Base-by-base conservation (phyloP, 2,113 vertebrate species). In the Microcebus lehilahytsara region DNA sequence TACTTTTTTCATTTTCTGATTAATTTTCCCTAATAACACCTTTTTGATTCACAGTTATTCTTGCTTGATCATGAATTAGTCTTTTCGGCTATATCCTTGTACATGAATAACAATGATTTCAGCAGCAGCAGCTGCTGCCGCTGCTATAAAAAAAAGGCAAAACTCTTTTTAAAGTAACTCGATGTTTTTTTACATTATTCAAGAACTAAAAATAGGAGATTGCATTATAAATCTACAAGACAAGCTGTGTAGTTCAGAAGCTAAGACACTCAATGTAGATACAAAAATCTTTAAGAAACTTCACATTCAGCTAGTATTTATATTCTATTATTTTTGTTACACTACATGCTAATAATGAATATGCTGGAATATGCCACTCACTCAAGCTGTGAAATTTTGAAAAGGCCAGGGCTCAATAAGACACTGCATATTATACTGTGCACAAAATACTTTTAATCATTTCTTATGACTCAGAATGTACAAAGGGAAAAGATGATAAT, bases 401-500 rank as follows among this genome's bases (percentile, higher is more conserved):
- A 96, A 97, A 95, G 46, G n/a, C 11, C 62, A 93, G 30, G 3
- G 1, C 46, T 86, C 60, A 60, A 20, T 37, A 94, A 85, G 51
- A 95, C 53, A 53, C 5, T 83, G 60, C 1, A 78, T 9, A 77
- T 13, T 90, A 32, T 62, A 78, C 71, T 80, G 17, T 89, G 53
- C 80, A 46, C 42, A 92, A 96, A 69, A 87, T 27, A 95, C 32
- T 60, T 62, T 72, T 13, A 91, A 20, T 23, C 91, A 53, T 69
- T 97, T 95, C 34, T 83, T 93, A 9, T 87, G 64, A 97, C 20
- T 90, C 79, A 84, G 78, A 16, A 22, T 94, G 30, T 25, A 91
- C 42, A 84, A 89, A 81, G 79, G 96, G 58, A 27, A 92, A 94
- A 86, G 85, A 25, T 81, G 42, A 72, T 87, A n/a, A 78, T 85